A percentile compares a stretch with the other conserved stretches of the same genome.
These are phyloP conservation scores for Apodemus speciosus DNA, from an alignment of 2,113 vertebrate species.

Conservation along the genomic window DNA sequence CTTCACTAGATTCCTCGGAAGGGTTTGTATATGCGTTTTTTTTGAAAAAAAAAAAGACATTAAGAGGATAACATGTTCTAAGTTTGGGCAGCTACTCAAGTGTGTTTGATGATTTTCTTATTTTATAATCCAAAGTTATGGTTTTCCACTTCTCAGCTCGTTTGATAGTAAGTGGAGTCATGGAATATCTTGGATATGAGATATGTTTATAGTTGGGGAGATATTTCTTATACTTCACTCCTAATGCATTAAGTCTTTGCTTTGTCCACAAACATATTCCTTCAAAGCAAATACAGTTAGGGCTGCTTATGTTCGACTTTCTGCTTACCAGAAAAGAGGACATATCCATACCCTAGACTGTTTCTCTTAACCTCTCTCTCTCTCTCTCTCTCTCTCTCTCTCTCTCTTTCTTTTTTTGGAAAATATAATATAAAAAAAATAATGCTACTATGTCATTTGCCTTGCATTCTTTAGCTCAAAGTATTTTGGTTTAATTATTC, in stretches of 20 bases:
- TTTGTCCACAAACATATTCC: not conserved
- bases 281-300: not conserved
- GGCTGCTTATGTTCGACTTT: not conserved
- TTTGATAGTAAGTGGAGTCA: not conserved
- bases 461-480: not conserved
- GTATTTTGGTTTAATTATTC: not conserved
- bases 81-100: not conserved
- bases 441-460: not conserved
- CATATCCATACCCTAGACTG: not conserved
- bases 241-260: not conserved
- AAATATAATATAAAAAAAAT: not conserved
- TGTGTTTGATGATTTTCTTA: slow-evolving; percentile 1
- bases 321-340: not conserved
- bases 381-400: too few relatives aligned
- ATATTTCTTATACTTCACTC: not conserved
- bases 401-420: not conserved
- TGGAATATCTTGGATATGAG: not conserved
- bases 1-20: slow-evolving; percentile 3
- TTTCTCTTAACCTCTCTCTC: not conserved
- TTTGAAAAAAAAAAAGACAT: not conserved
- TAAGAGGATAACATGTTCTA: not conserved
- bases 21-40: not conserved
- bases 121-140: not conserved
- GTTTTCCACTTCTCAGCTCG: not conserved
- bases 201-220: not conserved